These are phyloP conservation scores for Delia radicum DNA, from an alignment of 1,140 invertebrate genomes.

Conservation along the genomic window DNA sequence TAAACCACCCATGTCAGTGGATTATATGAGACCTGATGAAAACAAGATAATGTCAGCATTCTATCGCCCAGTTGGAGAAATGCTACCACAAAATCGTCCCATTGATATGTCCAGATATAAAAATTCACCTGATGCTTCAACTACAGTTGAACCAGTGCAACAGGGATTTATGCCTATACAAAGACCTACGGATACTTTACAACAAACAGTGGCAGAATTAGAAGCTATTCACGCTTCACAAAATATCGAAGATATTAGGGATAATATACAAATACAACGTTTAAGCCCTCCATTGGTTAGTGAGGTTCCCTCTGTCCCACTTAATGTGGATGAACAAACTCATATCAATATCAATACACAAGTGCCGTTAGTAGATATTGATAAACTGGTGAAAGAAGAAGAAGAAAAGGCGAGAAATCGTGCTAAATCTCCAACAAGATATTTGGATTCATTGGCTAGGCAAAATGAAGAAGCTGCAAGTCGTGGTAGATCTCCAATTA, in stretches of 20 bases:
- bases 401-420: slow-evolving; percentile 35
- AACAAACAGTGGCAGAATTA: slow-evolving; percentile 41
- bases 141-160: background rate
- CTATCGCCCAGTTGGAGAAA: slow-evolving; percentile 22
- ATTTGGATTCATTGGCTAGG: background rate
- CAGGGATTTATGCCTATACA: background rate
- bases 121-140: slow-evolving; percentile 23
- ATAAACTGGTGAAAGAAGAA: slow-evolving; percentile 37
- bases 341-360: slow-evolving; percentile 41
- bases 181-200: slow-evolving; percentile 36
- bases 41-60: slow-evolving; percentile 38
- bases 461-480: slow-evolving; percentile 29
- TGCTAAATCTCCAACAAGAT: slow-evolving; percentile 33
- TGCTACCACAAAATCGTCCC: slow-evolving; percentile 46
- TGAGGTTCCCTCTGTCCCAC: slow-evolving; percentile 30
- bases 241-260: slow-evolving; percentile 42
- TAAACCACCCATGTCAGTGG: slow-evolving; percentile 41
- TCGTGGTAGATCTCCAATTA: background rate
- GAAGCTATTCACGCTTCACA: slow-evolving; percentile 42
- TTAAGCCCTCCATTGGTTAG: slow-evolving; percentile 39
- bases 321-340: slow-evolving; percentile 41
- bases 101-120: slow-evolving; percentile 47
- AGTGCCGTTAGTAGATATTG: slow-evolving; percentile 43
- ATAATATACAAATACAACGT: slow-evolving; percentile 46
- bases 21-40: slow-evolving; percentile 50